Evolutionary conservation across 1,140 invertebrate species (phyloP).

Genomic region (Cyclina sinensis): DNA sequence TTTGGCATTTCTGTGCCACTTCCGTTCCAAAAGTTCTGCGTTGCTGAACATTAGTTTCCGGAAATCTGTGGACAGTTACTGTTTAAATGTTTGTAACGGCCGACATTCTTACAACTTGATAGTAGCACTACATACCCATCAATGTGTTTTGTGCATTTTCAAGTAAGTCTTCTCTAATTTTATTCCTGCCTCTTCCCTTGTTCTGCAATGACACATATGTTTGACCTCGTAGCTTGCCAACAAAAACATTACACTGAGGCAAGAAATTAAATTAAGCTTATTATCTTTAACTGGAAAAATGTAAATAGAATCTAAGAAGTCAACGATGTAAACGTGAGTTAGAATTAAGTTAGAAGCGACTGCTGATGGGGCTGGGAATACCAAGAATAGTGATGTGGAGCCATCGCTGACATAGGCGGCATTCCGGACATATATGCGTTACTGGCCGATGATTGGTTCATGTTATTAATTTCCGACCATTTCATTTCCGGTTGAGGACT

Average conservation of each 20-base stretch:
- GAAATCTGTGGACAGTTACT: too few relatives aligned
- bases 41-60: too few relatives aligned
- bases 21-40: too few relatives aligned
- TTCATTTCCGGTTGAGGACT: slow-evolving; percentile 70
- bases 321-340: neutral
- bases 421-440: slow-evolving; percentile 77
- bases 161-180: too few relatives aligned
- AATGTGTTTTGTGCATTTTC: too few relatives aligned
- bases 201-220: too few relatives aligned
- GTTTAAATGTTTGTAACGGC: too few relatives aligned
- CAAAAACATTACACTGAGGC: neutral
- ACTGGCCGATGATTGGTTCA: slow-evolving; percentile 70
- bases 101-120: too few relatives aligned
- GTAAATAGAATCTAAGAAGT: neutral
- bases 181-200: too few relatives aligned
- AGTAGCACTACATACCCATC: too few relatives aligned
- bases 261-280: neutral
- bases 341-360: slow-evolving; percentile 77
- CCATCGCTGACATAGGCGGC: slow-evolving; percentile 72
- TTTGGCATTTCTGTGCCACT: too few relatives aligned
- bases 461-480: slow-evolving; percentile 78
- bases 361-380: slow-evolving; percentile 79
- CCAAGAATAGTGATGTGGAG: slow-evolving; percentile 80
- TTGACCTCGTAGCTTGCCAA: too few relatives aligned
- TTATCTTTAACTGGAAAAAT: slow-evolving; percentile 1